These are phyloP conservation scores for Grammomys dolichurus DNA, from an alignment of 2,113 vertebrate species.

Conservation along the genomic window DNA sequence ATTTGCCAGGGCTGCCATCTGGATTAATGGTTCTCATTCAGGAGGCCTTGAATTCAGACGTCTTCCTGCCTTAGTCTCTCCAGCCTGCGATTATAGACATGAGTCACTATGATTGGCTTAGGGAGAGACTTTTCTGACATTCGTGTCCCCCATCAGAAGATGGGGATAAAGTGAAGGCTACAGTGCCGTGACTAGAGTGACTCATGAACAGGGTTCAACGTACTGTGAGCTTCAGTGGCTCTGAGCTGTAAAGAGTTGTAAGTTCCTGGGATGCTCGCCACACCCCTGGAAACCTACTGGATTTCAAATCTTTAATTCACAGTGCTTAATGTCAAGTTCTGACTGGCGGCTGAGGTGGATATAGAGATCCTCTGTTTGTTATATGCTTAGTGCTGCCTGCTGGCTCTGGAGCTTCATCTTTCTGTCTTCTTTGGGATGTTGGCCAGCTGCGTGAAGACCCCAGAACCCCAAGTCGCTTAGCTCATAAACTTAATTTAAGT, in stretches of 20 bases:
- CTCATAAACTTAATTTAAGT: neutral
- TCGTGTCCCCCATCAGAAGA: neutral
- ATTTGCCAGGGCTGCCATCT: neutral
- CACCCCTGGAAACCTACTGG: neutral
- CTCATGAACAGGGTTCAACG: neutral
- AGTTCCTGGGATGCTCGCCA: neutral
- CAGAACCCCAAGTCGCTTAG: neutral
- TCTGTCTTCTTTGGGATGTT: neutral
- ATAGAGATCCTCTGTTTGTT: neutral
- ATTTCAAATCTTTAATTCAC: neutral
- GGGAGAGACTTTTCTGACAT: neutral
- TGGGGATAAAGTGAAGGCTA: neutral
- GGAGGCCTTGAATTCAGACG: neutral
- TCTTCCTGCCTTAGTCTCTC: neutral
- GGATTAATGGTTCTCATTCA: neutral
- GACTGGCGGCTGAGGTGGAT: neutral
- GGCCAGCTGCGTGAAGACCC: neutral
- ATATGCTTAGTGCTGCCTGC: neutral
- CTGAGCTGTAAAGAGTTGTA: neutral
- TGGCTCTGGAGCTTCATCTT: neutral
- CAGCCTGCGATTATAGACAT: neutral
- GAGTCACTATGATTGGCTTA: neutral
- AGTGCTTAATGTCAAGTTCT: neutral
- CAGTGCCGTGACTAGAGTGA: neutral
- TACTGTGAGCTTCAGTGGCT: neutral